Conservation (phyloP, 2,888 invertebrate species). For the Ophion costatus region DNA sequence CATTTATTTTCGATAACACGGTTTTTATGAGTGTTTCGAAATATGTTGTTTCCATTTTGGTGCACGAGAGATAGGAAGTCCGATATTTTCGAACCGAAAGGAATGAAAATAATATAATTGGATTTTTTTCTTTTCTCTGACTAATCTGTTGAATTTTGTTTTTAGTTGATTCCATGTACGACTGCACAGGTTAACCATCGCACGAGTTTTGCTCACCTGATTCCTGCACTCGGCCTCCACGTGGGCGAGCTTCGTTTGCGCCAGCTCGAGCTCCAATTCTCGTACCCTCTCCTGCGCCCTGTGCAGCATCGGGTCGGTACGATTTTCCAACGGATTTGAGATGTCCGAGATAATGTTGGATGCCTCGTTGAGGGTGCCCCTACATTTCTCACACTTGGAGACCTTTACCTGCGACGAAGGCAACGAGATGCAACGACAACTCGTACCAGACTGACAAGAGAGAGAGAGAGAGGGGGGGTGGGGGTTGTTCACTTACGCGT, state of each 20-base stretch:
- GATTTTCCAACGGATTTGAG: slow-evolving; percentile 77
- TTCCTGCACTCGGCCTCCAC: slow-evolving; percentile 98
- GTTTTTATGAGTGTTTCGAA: too few relatives aligned
- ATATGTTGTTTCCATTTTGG: background rate
- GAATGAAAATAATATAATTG: background rate
- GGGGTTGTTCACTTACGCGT: slow-evolving; percentile 85
- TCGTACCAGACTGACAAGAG: background rate
- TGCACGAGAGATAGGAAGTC: too few relatives aligned
- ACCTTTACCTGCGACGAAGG: slow-evolving; percentile 84
- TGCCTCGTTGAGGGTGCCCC: slow-evolving; percentile 74
- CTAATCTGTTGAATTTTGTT: background rate
- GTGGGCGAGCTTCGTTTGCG: slow-evolving; percentile 97
- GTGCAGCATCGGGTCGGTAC: slow-evolving; percentile 79
- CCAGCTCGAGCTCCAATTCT: slow-evolving; percentile 97
- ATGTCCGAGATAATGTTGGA: slow-evolving; percentile 74
- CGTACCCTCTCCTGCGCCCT: slow-evolving; percentile 89
- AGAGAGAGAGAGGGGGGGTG: background rate
- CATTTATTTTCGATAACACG: background rate
- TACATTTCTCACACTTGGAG: slow-evolving; percentile 85
- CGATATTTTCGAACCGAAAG: too few relatives aligned
- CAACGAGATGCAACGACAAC: background rate
- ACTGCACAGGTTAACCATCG: background rate
- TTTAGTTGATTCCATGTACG: background rate
- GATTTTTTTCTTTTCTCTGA: background rate
- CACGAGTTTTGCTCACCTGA: slow-evolving; percentile 86